Base-by-base conservation (phyloP, 2,797 vertebrate species). In the Melanotaenia trifasciata region DNA sequence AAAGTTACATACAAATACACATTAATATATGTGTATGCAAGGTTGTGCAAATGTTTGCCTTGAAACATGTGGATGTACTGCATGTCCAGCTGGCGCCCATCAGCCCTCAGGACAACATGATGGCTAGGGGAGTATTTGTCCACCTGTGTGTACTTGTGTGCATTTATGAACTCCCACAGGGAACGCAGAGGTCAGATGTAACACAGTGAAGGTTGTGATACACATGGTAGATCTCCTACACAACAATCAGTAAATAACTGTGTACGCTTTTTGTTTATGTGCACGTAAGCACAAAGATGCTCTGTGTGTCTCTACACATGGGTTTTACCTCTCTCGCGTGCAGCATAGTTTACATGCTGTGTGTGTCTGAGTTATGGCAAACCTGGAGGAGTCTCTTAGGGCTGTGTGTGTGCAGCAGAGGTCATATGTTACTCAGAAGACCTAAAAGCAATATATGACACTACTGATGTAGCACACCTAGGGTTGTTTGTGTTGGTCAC, bases 171-270 rank as follows among this genome's bases (percentile, higher is more conserved):
- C 22, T 71, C 51, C 75, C 14, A 12, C 28, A 58, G 76, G 36
- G 20, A 47, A 58, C 10, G 26, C 64, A 75, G 78, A 65, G 80
- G 87, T 84, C 80, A 78, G 54, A 69, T 73, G 47, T 65, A 67
- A 59, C 30, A 10, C 67, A 61, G 71, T 1, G 8, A 84, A 84
- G 80, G 74, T 80, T 66, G 65, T 18, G 8, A 62, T 58, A 51
- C 58, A 57, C 60, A 74, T 26, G 36, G 30, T 20, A 30, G 20
- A 64, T 33, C 66, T 73, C 50, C 56, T 61, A 66, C 54, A 56
- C 67, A 78, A 36, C n/a, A 43, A 18, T 12, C 32, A 8, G 10
- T 4, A 2, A 47, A 68, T 40, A 5, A 10, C 20, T 59, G 2
- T 66, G 20, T 47, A 14, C 20, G 40, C 6, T 57, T 72, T 28